phyloP scores from a whole-genome alignment of 2,797 vertebrate genomes.

The Argya squamiceps region DNA sequence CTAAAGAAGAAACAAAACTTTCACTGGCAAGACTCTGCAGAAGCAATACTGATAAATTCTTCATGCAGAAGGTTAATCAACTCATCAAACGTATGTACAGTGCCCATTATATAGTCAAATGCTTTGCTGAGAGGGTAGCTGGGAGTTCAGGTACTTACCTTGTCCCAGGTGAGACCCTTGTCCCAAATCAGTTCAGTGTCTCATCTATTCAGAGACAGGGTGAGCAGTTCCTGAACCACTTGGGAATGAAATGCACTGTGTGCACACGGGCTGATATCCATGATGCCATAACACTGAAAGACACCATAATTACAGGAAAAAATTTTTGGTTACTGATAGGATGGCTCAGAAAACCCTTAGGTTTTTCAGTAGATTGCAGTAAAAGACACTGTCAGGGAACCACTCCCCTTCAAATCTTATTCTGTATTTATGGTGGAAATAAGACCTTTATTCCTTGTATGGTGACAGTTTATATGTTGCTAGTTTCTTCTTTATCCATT shows the following conservation, averaged over 20 bases:
- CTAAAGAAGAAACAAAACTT: not conserved
- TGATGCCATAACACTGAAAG: not conserved
- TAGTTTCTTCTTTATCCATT: not conserved
- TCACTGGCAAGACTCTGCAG: not conserved
- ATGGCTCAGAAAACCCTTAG: not conserved
- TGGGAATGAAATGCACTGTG: not conserved
- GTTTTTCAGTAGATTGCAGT: not conserved
- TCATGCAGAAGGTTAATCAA: accelerated
- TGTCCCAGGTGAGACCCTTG: not conserved
- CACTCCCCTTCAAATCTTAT: not conserved
- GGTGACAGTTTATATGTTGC: not conserved
- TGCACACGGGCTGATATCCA: not conserved
- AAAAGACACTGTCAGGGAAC: not conserved
- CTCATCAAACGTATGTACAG: not conserved
- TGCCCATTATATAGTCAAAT: not conserved
- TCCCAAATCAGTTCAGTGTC: not conserved
- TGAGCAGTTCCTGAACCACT: not conserved
- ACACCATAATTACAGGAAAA: not conserved
- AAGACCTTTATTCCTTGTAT: not conserved
- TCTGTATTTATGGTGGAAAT: not conserved
- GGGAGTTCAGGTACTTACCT: not conserved
- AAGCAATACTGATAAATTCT: not conserved
- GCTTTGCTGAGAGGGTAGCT: not conserved
- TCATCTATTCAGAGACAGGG: not conserved
- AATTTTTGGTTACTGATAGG: not conserved